phyloP scores from a whole-genome alignment of 2,797 vertebrate genomes.

The Bovichtus diacanthus region DNA sequence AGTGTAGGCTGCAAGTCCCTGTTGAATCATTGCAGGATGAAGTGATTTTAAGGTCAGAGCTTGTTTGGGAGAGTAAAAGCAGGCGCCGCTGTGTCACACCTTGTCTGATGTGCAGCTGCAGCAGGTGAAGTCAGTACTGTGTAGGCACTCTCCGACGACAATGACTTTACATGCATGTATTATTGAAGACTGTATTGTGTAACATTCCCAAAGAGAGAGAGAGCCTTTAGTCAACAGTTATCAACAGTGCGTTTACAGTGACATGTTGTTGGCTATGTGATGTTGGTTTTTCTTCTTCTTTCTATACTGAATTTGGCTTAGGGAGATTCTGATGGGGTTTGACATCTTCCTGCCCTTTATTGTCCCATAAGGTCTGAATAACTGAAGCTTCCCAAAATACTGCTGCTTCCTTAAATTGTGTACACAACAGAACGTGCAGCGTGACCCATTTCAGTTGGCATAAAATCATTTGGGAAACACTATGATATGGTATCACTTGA shows the following conservation, averaged over 20 bases:
- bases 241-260: constrained; percentile 2
- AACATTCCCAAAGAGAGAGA: not conserved
- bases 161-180: not conserved
- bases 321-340: constrained; percentile 16
- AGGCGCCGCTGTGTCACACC: constrained; percentile 36
- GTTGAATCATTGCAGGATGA: constrained; percentile 21
- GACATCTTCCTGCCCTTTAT: constrained; percentile 7
- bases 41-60: constrained; percentile 66
- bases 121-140: constrained; percentile 47
- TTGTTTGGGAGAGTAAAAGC: constrained; percentile 35
- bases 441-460: constrained; percentile 48
- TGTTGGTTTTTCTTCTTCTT: not conserved
- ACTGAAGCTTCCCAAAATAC: constrained; percentile 25
- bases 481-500: not conserved
- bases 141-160: constrained; percentile 10
- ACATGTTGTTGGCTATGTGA: constrained; percentile 16
- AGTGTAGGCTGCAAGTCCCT: constrained; percentile 12
- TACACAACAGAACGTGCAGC: constrained; percentile 7
- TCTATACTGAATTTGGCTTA: not conserved
- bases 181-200: not conserved
- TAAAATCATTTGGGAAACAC: constrained; percentile 21
- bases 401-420: constrained; percentile 14
- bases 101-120: constrained; percentile 50
- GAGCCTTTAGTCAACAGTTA: not conserved
- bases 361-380: constrained; percentile 15